Evolutionary conservation across 1,140 invertebrate species (phyloP).

Genomic region (Pteromalus puparum): DNA sequence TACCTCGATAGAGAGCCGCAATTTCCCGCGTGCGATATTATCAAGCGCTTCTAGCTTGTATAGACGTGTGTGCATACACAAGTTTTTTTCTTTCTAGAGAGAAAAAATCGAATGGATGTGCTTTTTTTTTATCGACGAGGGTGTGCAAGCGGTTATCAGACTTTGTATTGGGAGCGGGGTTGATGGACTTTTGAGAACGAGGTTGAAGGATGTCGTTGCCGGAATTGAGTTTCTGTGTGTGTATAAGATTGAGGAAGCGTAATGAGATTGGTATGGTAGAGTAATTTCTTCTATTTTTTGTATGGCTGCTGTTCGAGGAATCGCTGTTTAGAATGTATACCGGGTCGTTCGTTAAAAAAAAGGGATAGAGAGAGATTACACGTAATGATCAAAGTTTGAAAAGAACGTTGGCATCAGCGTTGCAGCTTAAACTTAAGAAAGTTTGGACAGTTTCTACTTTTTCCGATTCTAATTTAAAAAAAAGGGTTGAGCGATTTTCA

Average conservation of each 20-base stretch:
- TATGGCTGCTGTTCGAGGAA: too few species aligned
- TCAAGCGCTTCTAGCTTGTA: not conserved
- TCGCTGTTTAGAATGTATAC: not conserved
- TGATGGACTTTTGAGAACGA: too few species aligned
- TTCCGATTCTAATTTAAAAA: not conserved
- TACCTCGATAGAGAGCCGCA: conserved; percentile 9
- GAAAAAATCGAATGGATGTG: not conserved
- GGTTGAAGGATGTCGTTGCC: too few species aligned
- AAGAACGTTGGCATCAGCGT: not conserved
- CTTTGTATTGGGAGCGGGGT: too few species aligned
- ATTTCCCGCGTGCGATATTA: conserved; percentile 9
- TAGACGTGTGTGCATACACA: not conserved
- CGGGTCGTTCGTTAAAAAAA: not conserved
- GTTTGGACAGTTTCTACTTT: not conserved
- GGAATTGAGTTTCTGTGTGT: too few species aligned
- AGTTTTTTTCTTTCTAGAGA: not conserved
- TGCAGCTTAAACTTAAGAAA: not conserved
- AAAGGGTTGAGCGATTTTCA: too few species aligned
- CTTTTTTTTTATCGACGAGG: too few species aligned
- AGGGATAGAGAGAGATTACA: not conserved
- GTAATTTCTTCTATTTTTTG: too few species aligned
- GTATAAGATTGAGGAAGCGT: too few species aligned
- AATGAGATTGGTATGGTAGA: too few species aligned
- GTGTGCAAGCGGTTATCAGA: too few species aligned
- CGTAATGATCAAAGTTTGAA: not conserved